Evolutionary conservation across 37 sponge, comb jelly and placozoan genomes (phyloP), one percentile per base, ranked within the genome.

Genomic region (Cliona cf. orientalis): DNA sequence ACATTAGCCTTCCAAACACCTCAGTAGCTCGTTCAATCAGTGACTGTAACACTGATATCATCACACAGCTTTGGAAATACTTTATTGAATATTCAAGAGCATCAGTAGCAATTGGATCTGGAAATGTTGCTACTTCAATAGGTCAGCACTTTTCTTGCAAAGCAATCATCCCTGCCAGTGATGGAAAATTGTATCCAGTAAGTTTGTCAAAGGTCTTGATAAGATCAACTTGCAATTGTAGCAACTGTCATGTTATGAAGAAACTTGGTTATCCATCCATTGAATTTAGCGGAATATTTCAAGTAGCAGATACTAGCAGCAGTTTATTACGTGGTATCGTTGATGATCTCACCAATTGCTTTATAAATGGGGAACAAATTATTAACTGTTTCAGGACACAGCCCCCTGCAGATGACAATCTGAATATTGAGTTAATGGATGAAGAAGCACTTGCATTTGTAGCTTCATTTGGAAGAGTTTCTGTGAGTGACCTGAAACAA

Each of bases 141-240:
- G 28, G 26, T n/a, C 22, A 55, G 12, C 26, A 69, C 2, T 85
- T 85, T 68, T 3, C 14, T 0, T 4, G 4, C 32, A 78, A 72
- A 45, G 60, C 79, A n/a, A 64, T 86, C 1, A 29, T 86, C 45
- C 86, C 86, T 36, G 39, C 86, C 25, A 26, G n/a, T 61, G 49
- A 69, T 62, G 56, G 53, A 29, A 57, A 31, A 55, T 37, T 72
- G 22, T 78, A 71, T 60, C 86, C 86, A 43, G 37, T 78, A 3
- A 60, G 63, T 40, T 4, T 72, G 19, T 66, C 56, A 17, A 79
- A 78, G 25, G 42, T 1, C 1, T 28, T 60, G 33, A 34, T 21
- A 25, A 38, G n/a, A 2, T 34, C 23, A n/a, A n/a, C n/a, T n/a
- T n/a, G n/a, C n/a, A n/a, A n/a, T n/a, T n/a, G n/a, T n/a, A n/a